phyloP scores from a whole-genome alignment of 1,140 invertebrate species.

The Apis florea region DNA sequence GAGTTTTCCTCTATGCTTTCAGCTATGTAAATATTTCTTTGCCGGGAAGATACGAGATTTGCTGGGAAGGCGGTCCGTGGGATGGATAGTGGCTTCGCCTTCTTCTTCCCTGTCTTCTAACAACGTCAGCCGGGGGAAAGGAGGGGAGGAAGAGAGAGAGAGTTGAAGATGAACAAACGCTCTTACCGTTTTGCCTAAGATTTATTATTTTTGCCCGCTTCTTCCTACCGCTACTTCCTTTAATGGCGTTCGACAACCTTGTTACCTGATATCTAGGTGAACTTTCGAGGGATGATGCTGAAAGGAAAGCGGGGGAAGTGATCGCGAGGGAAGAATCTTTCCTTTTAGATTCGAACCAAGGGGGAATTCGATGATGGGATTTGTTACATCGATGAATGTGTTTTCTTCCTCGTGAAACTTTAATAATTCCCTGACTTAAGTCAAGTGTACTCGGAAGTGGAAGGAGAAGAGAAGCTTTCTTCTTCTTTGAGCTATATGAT shows the following conservation, averaged over 20 bases:
- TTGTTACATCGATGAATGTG: not conserved
- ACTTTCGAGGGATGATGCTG: not conserved
- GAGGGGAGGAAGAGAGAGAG: conserved; percentile 4
- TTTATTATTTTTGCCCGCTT: conserved; percentile 28
- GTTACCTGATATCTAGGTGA: conserved; percentile 19
- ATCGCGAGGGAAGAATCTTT: not conserved
- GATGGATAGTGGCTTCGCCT: conserved; percentile 36
- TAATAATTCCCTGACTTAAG: not conserved
- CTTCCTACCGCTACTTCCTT: not conserved
- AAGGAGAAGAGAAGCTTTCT: too few relatives aligned
- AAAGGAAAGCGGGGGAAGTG: not conserved
- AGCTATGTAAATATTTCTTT: conserved; percentile 56
- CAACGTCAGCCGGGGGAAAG: conserved; percentile 26
- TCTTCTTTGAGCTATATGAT: too few relatives aligned
- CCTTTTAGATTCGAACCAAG: too few relatives aligned
- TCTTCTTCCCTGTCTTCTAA: not conserved
- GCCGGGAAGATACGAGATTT: conserved; percentile 41
- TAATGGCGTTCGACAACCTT: conserved; percentile 21
- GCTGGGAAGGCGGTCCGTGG: conserved; percentile 14
- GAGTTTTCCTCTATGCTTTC: conserved; percentile 51
- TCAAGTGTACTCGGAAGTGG: not conserved
- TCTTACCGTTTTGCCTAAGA: conserved; percentile 29
- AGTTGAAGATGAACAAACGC: conserved; percentile 38
- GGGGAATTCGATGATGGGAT: not conserved
- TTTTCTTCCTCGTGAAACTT: not conserved